Conservation (phyloP, 2,888 invertebrate genomes). For the Macaria notata region DNA sequence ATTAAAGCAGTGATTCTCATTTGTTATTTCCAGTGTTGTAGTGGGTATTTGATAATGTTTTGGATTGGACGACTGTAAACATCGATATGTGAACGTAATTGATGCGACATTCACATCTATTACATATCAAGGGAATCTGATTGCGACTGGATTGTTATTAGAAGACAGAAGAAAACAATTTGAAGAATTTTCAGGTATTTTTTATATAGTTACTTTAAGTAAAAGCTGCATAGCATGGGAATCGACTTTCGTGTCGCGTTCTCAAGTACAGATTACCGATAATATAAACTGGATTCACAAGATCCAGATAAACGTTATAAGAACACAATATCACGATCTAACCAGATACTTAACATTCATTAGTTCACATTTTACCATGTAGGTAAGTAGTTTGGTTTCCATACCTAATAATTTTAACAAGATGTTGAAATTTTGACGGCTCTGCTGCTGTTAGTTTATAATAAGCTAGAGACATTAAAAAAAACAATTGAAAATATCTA, state of each 20-base stretch:
- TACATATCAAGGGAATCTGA: neutral
- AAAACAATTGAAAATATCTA: no score
- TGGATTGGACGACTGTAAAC: conserved; percentile 6
- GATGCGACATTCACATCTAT: neutral
- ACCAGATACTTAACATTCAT: no score
- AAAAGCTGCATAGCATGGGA: neutral
- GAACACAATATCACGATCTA: neutral
- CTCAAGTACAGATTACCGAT: no score
- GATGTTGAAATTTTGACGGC: no score
- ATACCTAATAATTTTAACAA: no score
- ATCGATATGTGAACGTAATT: conserved; percentile 5
- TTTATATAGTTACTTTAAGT: neutral
- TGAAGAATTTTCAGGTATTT: neutral
- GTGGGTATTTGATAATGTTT: neutral
- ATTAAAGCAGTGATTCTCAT: no score
- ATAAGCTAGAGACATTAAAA: no score
- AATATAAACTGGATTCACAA: conserved; percentile 8
- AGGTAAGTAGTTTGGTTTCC: no score
- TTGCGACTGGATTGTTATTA: neutral
- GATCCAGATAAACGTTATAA: conserved; percentile 4
- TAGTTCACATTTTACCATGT: no score
- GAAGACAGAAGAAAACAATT: neutral
- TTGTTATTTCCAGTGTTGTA: neutral
- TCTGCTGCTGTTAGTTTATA: no score
- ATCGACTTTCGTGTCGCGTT: conserved; percentile 2